A percentile compares a stretch with the other conserved stretches of the same genome.
These are phyloP conservation scores for Megaleporinus macrocephalus DNA, from an alignment of 2,113 vertebrate species.

Conservation along the genomic window DNA sequence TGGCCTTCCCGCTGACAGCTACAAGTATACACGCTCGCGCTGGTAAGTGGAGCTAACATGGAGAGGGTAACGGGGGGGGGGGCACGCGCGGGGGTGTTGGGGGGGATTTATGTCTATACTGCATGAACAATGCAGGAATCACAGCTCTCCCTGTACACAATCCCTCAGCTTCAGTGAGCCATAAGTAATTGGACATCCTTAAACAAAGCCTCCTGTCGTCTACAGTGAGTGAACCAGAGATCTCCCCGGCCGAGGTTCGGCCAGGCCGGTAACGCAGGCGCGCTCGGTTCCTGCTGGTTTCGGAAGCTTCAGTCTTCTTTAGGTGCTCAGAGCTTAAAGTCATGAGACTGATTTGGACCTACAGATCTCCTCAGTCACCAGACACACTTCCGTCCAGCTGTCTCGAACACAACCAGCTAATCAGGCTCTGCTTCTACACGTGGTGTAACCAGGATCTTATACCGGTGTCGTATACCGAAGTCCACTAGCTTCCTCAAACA, in stretches of 20 bases:
- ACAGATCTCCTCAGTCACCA: not conserved
- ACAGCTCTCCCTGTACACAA: not conserved
- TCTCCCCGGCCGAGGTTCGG: too few relatives aligned
- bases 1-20: slow-evolving; percentile 5
- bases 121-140: not conserved
- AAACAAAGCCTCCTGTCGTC: not conserved
- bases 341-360: not conserved
- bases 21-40: not conserved
- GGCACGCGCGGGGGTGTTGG: too few relatives aligned
- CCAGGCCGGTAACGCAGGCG: not conserved
- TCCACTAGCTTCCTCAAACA: too few relatives aligned
- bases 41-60: not conserved
- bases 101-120: not conserved
- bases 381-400: too few relatives aligned
- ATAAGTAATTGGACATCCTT: not conserved
- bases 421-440: too few relatives aligned
- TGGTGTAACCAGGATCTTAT: too few relatives aligned
- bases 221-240: too few relatives aligned
- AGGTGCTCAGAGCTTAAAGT: not conserved
- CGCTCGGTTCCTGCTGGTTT: not conserved
- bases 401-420: too few relatives aligned
- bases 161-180: not conserved
- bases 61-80: not conserved
- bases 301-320: not conserved
- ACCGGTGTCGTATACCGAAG: too few relatives aligned